Evolutionary conservation across 1,140 invertebrate species (phyloP), one percentile per base, ranked within the genome.

Genomic region (Vanessa atalanta): DNA sequence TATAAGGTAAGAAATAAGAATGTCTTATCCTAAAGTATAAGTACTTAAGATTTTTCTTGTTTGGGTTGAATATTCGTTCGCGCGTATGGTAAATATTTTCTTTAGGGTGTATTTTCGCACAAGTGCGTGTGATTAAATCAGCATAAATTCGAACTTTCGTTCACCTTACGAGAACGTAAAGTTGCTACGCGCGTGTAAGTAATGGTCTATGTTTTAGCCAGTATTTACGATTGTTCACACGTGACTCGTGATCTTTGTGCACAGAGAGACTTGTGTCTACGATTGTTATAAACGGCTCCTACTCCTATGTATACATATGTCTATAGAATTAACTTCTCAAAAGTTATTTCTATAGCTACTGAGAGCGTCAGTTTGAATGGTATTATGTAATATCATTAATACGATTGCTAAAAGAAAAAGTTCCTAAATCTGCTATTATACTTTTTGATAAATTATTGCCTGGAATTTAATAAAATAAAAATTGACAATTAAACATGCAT

Each of bases 121-220:
- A 70, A 50, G 68, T 70, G 57, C 68, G 57, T 14, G 57, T 70
- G 68, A 70, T 70, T 60, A 70, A 70, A 70, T 70, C 68, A 70
- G 47, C 68, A 70, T 70, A 70, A 70, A 70, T 70, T 70, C 51
- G 57, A 48, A 47, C 47, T 50, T 20, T 53, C 68, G 48, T 63
- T 69, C 55, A 70, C 68, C 57, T 63, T 61, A 20, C 43, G 16
- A 50, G 55, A 61, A 70, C 68, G 57, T 61, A 65, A 70, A 71
- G 64, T 57, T 55, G 48, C 51, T 72, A 57, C 63, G 70, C 69
- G 65, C 61, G 60, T 71, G 71, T 73, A 72, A 71, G 73, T 78
- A 78, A 80, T 73, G 68, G 57, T 61, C 70, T 60, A 72, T 75
- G 73, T 70, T 77, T 75, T 70, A 77, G 69, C 47, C 20, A 16